Evolutionary conservation across 2,113 vertebrate species (phyloP), one percentile per base, ranked within the genome.

Genomic region (Urocolius indicus): DNA sequence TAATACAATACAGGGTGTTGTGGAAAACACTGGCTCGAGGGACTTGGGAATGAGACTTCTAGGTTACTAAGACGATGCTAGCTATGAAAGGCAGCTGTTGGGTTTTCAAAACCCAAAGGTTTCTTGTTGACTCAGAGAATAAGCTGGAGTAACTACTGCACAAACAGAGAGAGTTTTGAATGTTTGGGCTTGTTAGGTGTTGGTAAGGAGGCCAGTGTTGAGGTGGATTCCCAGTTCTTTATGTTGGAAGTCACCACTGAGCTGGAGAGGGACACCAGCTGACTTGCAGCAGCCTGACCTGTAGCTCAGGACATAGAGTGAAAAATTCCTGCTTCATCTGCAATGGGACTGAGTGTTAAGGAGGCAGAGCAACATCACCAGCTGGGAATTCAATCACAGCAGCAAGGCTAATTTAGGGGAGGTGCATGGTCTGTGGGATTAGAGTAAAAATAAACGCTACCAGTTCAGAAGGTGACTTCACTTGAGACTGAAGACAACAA

Each of bases 321-420:
- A 91, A 80, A 84, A 91, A 83, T 46, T 54, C 61, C 87, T 84
- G 72, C 45, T 59, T 94, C 66, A 54, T 87, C 77, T 94, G 93
- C 55, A 93, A 61, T 41, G 55, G 57, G 41, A 46, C 45, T 12
- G 75, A 71, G 85, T 12, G 30, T 71, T 88, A 73, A 67, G 87
- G 90, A 94, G 87, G 49, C 72, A 74, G 81, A 73, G 75, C 66
- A 46, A 73, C 43, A 43, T 29, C 82, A 62, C 62, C 75, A 94
- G 74, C 67, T 82, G 85, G 84, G 62, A 85, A 67, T 87, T 62
- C 32, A 45, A 66, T 77, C 82, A n/a, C 29, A 79, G 75, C 82
- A 91, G n/a, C 71, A 88, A 76, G 83, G 15, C 65, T 81, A 36
- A 57, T 57, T 77, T 41, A 86, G 61, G 49, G 67, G 43, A 65